Percentiles rank a stretch among this genome's conserved stretches.
These are phyloP conservation scores for Scomberomorus guttatus DNA, from an alignment of 2,797 vertebrate genomes.

Conservation along the genomic window DNA sequence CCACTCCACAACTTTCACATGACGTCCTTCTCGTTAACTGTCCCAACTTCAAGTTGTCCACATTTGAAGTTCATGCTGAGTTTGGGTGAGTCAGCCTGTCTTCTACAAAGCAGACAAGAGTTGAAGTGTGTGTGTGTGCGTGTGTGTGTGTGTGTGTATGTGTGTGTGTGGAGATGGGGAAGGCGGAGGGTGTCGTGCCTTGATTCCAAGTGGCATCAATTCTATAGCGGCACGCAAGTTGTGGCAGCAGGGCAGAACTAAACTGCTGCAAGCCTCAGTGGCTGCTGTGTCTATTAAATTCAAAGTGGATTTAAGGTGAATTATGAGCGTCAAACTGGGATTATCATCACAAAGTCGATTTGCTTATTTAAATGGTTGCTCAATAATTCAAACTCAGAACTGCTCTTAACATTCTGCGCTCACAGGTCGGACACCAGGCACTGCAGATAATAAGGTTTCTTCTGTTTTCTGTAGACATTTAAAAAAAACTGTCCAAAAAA, in stretches of 20 bases:
- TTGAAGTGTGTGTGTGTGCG: background rate
- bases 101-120: constrained; percentile 27
- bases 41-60: constrained; percentile 27
- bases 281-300: constrained; percentile 39
- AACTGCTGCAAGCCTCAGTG: constrained; percentile 58
- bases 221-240: constrained; percentile 32
- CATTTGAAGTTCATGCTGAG: constrained; percentile 39
- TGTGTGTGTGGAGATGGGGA: background rate
- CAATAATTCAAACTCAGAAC: constrained; percentile 38
- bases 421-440: background rate
- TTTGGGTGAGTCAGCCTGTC: constrained; percentile 33
- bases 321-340: constrained; percentile 52
- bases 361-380: constrained; percentile 36
- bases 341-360: constrained; percentile 37
- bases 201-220: constrained; percentile 42
- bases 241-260: constrained; percentile 69
- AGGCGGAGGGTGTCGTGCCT: constrained; percentile 14
- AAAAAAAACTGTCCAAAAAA: background rate
- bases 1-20: background rate
- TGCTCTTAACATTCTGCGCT: constrained; percentile 12
- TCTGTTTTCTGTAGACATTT: background rate
- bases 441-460: background rate
- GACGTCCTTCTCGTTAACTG: constrained; percentile 4
- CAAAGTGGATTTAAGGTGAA: constrained; percentile 55
- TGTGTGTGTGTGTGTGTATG: background rate